Conservation (phyloP, 2,888 invertebrate species). For the Drosophila meridiana region DNA sequence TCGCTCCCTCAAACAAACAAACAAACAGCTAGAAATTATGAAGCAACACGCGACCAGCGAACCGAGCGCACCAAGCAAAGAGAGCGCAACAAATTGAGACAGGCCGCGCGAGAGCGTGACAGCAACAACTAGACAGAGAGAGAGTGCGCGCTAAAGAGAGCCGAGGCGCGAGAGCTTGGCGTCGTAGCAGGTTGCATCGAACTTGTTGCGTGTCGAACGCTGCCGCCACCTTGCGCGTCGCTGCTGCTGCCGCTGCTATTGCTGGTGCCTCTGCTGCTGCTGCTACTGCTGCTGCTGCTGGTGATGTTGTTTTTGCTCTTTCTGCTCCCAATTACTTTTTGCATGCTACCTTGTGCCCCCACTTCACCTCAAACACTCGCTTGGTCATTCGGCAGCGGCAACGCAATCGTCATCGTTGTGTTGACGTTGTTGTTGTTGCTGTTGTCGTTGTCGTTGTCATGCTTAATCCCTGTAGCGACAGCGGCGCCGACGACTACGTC, state of each 20-base stretch:
- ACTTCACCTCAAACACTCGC: slow-evolving; percentile 69
- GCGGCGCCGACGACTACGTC: slow-evolving; percentile 59
- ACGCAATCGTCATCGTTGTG: slow-evolving; percentile 74
- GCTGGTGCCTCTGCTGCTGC: slow-evolving; percentile 34
- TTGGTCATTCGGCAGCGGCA: slow-evolving; percentile 69
- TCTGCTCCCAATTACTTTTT: slow-evolving; percentile 83
- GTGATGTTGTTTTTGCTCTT: slow-evolving; percentile 63
- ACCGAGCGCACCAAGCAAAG: slow-evolving; percentile 53
- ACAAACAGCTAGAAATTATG: slow-evolving; percentile 68
- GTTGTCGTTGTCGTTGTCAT: slow-evolving; percentile 36
- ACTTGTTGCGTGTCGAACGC: slow-evolving; percentile 72
- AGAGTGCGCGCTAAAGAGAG: not conserved
- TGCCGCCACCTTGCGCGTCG: slow-evolving; percentile 75
- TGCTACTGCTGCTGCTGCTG: slow-evolving; percentile 52
- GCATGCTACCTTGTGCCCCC: slow-evolving; percentile 81
- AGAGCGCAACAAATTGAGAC: slow-evolving; percentile 60
- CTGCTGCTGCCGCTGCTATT: slow-evolving; percentile 23
- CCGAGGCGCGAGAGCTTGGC: slow-evolving; percentile 10
- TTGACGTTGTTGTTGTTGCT: slow-evolving; percentile 55
- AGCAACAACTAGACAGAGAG: not conserved
- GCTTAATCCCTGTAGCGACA: slow-evolving; percentile 73
- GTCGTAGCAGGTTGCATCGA: slow-evolving; percentile 66
- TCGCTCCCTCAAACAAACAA: slow-evolving; percentile 73
- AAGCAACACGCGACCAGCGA: slow-evolving; percentile 71
- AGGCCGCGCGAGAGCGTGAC: slow-evolving; percentile 1